A percentile compares a stretch with the other conserved stretches of the same genome.
These are phyloP conservation scores for Malurus leucopterus DNA, from an alignment of 2,797 vertebrate species.

Conservation along the genomic window DNA sequence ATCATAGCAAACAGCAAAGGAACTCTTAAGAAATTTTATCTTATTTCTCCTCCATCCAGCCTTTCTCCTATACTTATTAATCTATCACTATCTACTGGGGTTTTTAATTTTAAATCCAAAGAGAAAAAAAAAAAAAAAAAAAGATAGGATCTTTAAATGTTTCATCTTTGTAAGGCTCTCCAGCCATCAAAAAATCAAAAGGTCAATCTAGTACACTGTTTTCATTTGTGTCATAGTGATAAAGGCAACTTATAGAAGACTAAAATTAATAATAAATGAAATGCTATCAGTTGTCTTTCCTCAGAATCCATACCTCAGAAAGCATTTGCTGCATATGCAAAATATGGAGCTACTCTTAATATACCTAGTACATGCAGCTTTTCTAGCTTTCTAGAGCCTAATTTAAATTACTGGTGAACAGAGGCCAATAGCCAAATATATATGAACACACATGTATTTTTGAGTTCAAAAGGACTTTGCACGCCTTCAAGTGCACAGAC, in stretches of 20 bases:
- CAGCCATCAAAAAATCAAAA: not conserved
- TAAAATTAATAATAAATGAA: not conserved
- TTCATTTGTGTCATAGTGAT: not conserved
- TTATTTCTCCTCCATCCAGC: not conserved
- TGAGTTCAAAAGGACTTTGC: not conserved
- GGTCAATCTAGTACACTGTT: not conserved
- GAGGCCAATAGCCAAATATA: not conserved
- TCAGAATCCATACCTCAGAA: not conserved
- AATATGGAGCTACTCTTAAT: not conserved
- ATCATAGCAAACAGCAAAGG: constrained; percentile 7
- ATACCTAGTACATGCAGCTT: constrained; percentile 8
- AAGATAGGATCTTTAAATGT: not conserved
- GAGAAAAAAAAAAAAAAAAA: not conserved
- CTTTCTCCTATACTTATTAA: not conserved
- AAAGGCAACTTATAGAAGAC: constrained; percentile 3
- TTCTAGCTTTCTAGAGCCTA: not conserved
- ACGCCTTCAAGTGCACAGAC: not conserved
- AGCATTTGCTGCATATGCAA: not conserved
- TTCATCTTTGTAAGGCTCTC: not conserved
- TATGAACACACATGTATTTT: not conserved
- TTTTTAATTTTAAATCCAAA: not conserved
- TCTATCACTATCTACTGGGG: not conserved
- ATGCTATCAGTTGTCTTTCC: not conserved
- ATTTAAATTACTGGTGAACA: constrained; percentile 10
- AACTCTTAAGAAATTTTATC: not conserved